Conservation (phyloP, 1,140 invertebrate genomes). For the Neelides sp. region DNA sequence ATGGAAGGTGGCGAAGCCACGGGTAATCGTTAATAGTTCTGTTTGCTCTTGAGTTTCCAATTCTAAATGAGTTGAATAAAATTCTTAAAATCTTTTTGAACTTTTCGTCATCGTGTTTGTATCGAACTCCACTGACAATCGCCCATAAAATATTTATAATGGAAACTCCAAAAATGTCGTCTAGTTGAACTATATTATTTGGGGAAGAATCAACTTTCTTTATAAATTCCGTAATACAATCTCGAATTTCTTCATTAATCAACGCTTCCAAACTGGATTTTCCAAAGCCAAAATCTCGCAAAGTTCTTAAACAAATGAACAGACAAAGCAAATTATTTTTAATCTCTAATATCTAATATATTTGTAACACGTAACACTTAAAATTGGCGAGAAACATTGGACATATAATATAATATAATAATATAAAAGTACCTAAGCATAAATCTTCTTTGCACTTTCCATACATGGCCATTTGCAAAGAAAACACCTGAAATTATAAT, state of each 20-base stretch:
- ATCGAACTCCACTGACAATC: slow-evolving; percentile 50
- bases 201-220: slow-evolving; percentile 5
- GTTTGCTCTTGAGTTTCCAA: neutral
- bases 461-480: slow-evolving; percentile 56
- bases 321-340: neutral
- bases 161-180: slow-evolving; percentile 44
- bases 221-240: slow-evolving; percentile 16
- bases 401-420: no score
- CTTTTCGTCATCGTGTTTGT: slow-evolving; percentile 40
- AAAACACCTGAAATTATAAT: slow-evolving; percentile 48
- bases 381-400: no score
- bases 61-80: slow-evolving; percentile 35
- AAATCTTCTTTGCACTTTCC: slow-evolving; percentile 60
- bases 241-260: slow-evolving; percentile 49
- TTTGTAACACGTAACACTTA: no score
- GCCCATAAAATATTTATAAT: slow-evolving; percentile 65
- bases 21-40: slow-evolving; percentile 16
- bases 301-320: slow-evolving; percentile 41
- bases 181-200: slow-evolving; percentile 2
- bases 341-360: no score
- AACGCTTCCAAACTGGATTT: slow-evolving; percentile 55
- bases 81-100: slow-evolving; percentile 48
- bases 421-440: slow-evolving; percentile 34
- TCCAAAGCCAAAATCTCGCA: slow-evolving; percentile 59
- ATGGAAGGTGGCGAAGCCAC: slow-evolving; percentile 19